phyloP scores from a whole-genome alignment of 2,113 vertebrate species.

The Natator depressus region DNA sequence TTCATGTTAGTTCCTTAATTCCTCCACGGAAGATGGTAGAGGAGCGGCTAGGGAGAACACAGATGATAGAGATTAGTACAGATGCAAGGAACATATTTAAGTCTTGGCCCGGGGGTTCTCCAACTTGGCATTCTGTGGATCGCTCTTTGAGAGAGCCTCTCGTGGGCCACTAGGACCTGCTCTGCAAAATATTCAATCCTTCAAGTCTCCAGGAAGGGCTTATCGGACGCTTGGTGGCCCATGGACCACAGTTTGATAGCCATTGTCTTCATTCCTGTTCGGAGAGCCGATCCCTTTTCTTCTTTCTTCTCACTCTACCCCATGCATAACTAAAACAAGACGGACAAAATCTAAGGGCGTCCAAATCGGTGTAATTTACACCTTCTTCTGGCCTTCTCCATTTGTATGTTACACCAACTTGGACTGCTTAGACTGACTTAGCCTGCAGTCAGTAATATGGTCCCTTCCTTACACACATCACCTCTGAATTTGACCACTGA shows the following conservation, averaged over 20 bases:
- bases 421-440: background rate
- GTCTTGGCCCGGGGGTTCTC: background rate
- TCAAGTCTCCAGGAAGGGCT: background rate
- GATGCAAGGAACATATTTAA: background rate
- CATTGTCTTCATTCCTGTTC: background rate
- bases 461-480: background rate
- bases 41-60: background rate
- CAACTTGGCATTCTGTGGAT: background rate
- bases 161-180: background rate
- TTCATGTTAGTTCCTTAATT: background rate
- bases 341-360: background rate
- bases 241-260: background rate
- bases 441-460: background rate
- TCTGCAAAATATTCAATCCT: background rate
- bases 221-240: background rate
- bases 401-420: background rate
- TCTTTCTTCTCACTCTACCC: background rate
- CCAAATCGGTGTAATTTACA: background rate
- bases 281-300: background rate
- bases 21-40: background rate
- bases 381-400: rapidly evolving
- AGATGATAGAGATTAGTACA: background rate
- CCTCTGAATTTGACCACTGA: background rate
- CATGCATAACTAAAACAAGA: background rate
- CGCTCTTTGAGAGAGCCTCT: background rate